Evolutionary conservation across 1,140 invertebrate genomes (phyloP).

Genomic region (Trachymyrmex cornetzi): DNA sequence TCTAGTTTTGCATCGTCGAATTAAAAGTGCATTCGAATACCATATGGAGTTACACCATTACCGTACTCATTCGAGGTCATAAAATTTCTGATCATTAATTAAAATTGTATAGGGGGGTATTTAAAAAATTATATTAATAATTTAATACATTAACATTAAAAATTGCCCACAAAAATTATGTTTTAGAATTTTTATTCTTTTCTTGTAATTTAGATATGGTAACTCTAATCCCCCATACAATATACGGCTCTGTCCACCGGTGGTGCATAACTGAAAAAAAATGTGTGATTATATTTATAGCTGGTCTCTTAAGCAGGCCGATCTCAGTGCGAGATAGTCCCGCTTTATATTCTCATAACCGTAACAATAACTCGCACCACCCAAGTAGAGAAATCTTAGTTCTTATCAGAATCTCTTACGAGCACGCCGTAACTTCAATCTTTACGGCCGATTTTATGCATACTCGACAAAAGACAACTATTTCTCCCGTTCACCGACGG

Average conservation of each 20-base stretch:
- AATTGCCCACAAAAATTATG: no score
- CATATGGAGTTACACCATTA: no score
- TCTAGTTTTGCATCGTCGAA: neutral
- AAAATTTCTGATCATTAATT: no score
- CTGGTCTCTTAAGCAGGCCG: constrained; percentile 34
- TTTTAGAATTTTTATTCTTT: no score
- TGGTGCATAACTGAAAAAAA: constrained; percentile 12
- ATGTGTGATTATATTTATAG: constrained; percentile 50
- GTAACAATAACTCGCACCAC: constrained; percentile 62
- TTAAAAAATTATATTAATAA: no score
- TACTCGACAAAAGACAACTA: constrained; percentile 58
- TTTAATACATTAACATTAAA: no score
- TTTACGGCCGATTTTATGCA: constrained; percentile 62
- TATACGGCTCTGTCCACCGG: neutral
- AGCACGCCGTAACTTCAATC: constrained; percentile 40
- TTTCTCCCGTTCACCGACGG: constrained; percentile 39
- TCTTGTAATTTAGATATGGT: no score
- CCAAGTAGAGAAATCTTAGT: constrained; percentile 57
- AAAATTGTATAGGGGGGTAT: no score
- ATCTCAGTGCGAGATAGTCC: constrained; percentile 48
- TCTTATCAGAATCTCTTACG: constrained; percentile 59
- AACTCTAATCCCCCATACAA: neutral
- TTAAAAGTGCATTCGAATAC: neutral
- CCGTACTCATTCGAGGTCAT: no score
- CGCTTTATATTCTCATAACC: constrained; percentile 59